Base-by-base conservation (phyloP, 2,113 vertebrate species). In the Thalassarche chlororhynchos region DNA sequence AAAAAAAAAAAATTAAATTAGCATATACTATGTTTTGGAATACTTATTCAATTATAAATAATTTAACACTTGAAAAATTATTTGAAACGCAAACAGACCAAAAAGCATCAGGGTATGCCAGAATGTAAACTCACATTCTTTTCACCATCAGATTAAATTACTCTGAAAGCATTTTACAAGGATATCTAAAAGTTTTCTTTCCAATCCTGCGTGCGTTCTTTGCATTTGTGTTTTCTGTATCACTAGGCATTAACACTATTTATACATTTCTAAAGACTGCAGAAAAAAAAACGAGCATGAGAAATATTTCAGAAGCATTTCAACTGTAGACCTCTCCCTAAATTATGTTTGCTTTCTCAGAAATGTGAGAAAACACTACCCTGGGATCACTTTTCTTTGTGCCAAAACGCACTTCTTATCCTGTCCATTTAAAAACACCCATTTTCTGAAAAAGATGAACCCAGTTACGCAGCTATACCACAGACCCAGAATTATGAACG, bases 31-130 rank as follows among this genome's bases (percentile, higher is more conserved):
- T 14, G 14, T 64, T 87, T 81, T 38, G 8, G 49, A 76, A 86
- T 64, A 90, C 12, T 58, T 75, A 83, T 8, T 71, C 24, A 36
- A 58, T 60, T 80, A 83, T 9, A 55, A 75, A 66, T 75, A 70
- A 94, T 92, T 76, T 64, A 84, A 85, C 34, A 84, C 32, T 89
- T 77, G 25, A 80, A 86, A 95, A 94, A 74, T 44, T 10, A 74
- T 34, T 68, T 6, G 5, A 69, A 87, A 80, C 1, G 8, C 46
- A 65, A 93, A 44, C 40, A 66, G n/a, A 68, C 4, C 32, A 71
- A 80, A 55, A 91, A 57, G 15, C 51, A 78, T 17, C 54, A 42
- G 32, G 51, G 24, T 24, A 87, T 0, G 21, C 32, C 81, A 83
- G 47, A 92, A 92, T 78, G 51, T 23, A 91, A 93, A 83, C 28